These are phyloP conservation scores for Tamandua tetradactyla DNA, from an alignment of 2,797 vertebrate species.

Conservation along the genomic window DNA sequence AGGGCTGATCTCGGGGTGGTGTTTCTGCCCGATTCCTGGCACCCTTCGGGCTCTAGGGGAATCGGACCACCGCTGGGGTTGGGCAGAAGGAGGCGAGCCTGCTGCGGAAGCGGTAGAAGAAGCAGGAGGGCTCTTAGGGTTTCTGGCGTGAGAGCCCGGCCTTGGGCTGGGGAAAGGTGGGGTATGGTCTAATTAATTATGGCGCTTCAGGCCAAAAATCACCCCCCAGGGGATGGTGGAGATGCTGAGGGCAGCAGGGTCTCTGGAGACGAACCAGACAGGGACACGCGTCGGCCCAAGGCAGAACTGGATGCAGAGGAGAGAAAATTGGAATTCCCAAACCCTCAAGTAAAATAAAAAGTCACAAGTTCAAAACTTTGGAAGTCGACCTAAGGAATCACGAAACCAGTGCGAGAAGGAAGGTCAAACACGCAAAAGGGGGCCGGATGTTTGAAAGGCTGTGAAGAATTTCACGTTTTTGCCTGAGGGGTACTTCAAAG, in stretches of 20 bases:
- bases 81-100: background rate
- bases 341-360: background rate
- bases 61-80: rapidly evolving
- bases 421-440: rapidly evolving
- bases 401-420: rapidly evolving
- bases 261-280: background rate
- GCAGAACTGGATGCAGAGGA: background rate
- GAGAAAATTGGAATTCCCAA: background rate
- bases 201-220: background rate
- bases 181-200: too few species aligned
- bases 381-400: background rate
- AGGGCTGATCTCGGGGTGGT: background rate
- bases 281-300: rapidly evolving
- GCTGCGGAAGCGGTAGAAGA: background rate
- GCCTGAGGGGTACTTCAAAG: background rate
- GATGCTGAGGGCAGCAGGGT: background rate
- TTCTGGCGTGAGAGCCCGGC: background rate
- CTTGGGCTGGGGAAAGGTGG: background rate
- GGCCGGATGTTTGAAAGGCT: background rate
- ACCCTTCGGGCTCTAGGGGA: background rate
- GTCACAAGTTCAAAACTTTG: background rate
- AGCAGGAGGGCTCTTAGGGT: background rate
- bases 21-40: background rate
- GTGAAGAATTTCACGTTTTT: background rate
- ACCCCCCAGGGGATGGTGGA: background rate